Conservation (phyloP, 2,797 vertebrate species). For the Muraenolepis orangiensis region DNA sequence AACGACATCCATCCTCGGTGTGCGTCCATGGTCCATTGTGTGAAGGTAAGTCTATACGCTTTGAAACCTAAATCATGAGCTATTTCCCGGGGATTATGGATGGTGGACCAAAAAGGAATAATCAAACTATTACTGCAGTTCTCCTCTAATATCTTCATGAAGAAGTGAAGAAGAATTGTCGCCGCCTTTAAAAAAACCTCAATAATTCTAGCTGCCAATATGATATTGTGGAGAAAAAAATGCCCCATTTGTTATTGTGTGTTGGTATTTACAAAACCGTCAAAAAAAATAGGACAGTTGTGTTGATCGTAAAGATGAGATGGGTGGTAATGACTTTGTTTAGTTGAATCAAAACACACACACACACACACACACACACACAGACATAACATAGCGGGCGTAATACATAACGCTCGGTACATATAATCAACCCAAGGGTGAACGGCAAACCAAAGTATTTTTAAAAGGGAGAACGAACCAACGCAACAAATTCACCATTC, state of each 20-base stretch:
- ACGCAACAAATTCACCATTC: not conserved
- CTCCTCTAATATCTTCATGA: slow-evolving; percentile 49
- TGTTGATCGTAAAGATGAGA: not conserved
- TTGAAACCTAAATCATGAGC: slow-evolving; percentile 61
- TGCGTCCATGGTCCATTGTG: slow-evolving; percentile 47
- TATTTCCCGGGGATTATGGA: slow-evolving; percentile 58
- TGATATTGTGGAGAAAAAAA: not conserved
- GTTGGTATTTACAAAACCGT: not conserved
- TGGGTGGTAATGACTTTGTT: not conserved
- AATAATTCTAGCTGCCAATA: slow-evolving; percentile 27
- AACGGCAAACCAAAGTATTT: not conserved
- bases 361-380: too few relatives aligned
- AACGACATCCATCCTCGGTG: slow-evolving; percentile 36
- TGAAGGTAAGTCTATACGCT: slow-evolving; percentile 47
- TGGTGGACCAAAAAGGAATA: slow-evolving; percentile 50
- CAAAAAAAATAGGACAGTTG: not conserved
- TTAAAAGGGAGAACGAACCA: not conserved
- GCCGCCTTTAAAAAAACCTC: slow-evolving; percentile 42
- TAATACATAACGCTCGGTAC: too few relatives aligned
- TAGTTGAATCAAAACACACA: not conserved
- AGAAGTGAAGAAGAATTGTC: slow-evolving; percentile 42
- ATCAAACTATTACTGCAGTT: slow-evolving; percentile 61
- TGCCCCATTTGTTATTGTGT: too few relatives aligned
- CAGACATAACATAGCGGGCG: too few relatives aligned
- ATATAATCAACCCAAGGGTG: not conserved